phyloP scores from a whole-genome alignment of 2,113 vertebrate genomes.

The Hypanus sabinus region DNA sequence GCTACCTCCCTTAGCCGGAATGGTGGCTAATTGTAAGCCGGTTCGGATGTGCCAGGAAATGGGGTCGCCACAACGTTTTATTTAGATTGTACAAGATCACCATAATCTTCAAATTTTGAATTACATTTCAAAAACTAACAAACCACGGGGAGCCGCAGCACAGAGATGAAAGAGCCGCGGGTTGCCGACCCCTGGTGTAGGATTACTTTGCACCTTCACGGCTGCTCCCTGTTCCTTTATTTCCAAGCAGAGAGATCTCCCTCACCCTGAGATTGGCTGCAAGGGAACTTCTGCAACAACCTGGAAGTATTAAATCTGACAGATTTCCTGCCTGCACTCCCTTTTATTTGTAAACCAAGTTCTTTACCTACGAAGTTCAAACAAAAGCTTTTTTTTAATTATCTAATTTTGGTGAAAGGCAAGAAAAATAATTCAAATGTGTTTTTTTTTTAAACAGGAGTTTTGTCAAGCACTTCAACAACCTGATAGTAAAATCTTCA shows the following conservation, averaged over 20 bases:
- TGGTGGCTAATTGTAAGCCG: too few species aligned
- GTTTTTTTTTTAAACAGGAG: conserved; percentile 58
- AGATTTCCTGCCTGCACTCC: background rate
- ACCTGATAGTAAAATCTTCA: conserved; percentile 91
- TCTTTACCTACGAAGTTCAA: background rate
- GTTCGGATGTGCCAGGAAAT: too few species aligned
- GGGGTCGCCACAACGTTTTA: too few species aligned
- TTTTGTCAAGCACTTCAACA: conserved; percentile 94
- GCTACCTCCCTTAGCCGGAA: too few species aligned
- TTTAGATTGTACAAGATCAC: too few species aligned
- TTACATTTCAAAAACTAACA: too few species aligned
- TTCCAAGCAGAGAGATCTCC: background rate
- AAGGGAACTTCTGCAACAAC: background rate
- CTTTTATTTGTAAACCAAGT: background rate
- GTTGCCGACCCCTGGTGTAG: too few species aligned
- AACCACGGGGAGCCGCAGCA: too few species aligned
- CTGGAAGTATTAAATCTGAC: background rate
- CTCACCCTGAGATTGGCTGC: background rate
- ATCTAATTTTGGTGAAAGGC: background rate
- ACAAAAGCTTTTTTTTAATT: background rate
- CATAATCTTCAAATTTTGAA: too few species aligned
- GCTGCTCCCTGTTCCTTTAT: too few species aligned
- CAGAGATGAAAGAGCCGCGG: too few species aligned
- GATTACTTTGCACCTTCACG: too few species aligned
- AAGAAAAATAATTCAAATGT: background rate